Conservation (phyloP, 2,797 vertebrate genomes). For the Pantherophis alleghaniensis region DNA sequence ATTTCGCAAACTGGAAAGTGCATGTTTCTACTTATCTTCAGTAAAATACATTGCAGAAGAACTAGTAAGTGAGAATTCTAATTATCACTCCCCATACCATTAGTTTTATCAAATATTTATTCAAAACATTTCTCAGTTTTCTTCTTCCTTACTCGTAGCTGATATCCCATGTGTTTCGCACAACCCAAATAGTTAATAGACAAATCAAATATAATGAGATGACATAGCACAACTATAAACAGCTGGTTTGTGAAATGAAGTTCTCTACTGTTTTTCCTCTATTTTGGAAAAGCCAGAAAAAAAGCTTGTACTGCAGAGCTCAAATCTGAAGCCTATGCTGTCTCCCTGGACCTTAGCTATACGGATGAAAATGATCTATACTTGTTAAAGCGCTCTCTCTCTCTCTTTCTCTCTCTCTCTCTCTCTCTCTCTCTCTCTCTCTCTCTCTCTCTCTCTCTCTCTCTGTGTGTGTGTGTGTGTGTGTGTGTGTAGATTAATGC, state of each 20-base stretch:
- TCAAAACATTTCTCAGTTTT: conserved; percentile 55
- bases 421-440: too few species aligned
- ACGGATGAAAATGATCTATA: conserved; percentile 53
- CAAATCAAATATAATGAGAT: conserved; percentile 55
- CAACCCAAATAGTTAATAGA: conserved; percentile 58
- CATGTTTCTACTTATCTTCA: conserved; percentile 16
- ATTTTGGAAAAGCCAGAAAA: conserved; percentile 45
- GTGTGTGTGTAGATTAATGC: neutral
- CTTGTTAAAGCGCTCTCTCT: conserved; percentile 47
- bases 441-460: too few species aligned
- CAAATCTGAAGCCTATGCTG: conserved; percentile 41
- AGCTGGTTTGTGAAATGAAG: conserved; percentile 27
- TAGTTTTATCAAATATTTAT: conserved; percentile 35
- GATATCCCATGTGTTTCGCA: conserved; percentile 37
- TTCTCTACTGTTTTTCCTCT: conserved; percentile 40
- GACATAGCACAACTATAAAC: conserved; percentile 42
- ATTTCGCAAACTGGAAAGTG: conserved; percentile 26
- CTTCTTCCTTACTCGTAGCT: conserved; percentile 46
- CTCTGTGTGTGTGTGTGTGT: too few species aligned
- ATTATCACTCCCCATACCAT: conserved; percentile 28
- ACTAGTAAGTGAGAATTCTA: conserved; percentile 42
- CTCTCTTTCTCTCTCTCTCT: neutral
- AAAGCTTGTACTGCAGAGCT: conserved; percentile 33
- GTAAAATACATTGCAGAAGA: conserved; percentile 36
- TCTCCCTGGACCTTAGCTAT: conserved; percentile 41